Evolutionary conservation across 2,113 vertebrate genomes (phyloP).

Genomic region (Ictalurus furcatus): DNA sequence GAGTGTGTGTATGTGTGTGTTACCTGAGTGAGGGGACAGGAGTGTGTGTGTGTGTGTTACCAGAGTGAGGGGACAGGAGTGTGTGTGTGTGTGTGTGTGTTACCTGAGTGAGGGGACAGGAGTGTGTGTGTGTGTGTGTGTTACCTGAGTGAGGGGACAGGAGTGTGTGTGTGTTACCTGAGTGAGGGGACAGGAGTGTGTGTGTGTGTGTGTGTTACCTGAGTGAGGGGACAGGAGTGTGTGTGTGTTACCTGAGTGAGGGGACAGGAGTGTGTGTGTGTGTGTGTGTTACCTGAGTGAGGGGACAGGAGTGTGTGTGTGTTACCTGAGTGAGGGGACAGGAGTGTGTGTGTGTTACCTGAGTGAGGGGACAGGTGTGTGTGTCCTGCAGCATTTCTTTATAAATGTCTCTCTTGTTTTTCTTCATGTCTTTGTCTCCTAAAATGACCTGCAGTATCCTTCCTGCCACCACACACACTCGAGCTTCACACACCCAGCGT

Average conservation of each 20-base stretch:
- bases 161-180: background rate
- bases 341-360: conserved; percentile 62
- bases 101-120: too few species aligned
- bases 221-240: background rate
- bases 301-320: conserved; percentile 15
- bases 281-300: conserved; percentile 3
- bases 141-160: too few species aligned
- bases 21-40: too few species aligned
- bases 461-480: conserved; percentile 63
- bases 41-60: background rate
- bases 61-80: too few species aligned
- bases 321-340: background rate
- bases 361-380: conserved; percentile 78
- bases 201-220: background rate
- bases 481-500: conserved; percentile 54
- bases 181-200: background rate
- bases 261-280: conserved; percentile 1
- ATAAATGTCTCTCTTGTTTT: conserved; percentile 75
- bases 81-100: too few species aligned
- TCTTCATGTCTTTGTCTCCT: conserved; percentile 31
- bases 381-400: conserved; percentile 78
- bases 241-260: background rate
- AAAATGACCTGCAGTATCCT: conserved; percentile 69
- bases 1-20: too few species aligned
- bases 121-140: too few species aligned